Evolutionary conservation across 2,797 vertebrate genomes (phyloP).

Genomic region (Scarus forsteni): DNA sequence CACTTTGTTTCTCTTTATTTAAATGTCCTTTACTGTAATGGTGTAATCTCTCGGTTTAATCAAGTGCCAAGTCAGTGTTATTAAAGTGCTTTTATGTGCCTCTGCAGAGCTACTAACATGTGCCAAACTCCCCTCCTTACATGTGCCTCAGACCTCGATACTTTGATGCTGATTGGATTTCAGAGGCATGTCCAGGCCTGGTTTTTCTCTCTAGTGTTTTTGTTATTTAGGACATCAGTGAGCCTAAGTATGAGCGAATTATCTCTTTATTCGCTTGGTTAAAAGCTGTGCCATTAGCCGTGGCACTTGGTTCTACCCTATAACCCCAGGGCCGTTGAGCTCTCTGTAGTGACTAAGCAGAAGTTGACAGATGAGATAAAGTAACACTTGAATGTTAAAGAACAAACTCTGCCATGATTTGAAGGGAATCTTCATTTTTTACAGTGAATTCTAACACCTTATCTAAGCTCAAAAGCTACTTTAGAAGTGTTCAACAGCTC

Average conservation of each 20-base stretch:
- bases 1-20: constrained; percentile 31
- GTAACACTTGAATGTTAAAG: constrained; percentile 16
- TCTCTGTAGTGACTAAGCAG: constrained; percentile 64
- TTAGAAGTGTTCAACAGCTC: too few relatives aligned
- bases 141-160: constrained; percentile 43
- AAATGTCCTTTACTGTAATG: constrained; percentile 60
- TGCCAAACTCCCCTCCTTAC: constrained; percentile 50
- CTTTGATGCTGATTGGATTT: constrained; percentile 59
- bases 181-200: constrained; percentile 41
- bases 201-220: constrained; percentile 32
- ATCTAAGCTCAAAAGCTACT: too few relatives aligned
- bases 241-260: constrained; percentile 37
- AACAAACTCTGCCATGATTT: constrained; percentile 9
- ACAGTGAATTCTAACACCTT: too few relatives aligned
- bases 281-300: constrained; percentile 32
- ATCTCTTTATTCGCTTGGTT: constrained; percentile 36
- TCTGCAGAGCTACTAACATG: constrained; percentile 50
- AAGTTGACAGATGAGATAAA: constrained; percentile 57
- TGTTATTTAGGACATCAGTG: constrained; percentile 25
- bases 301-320: constrained; percentile 46
- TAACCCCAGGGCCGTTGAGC: constrained; percentile 53
- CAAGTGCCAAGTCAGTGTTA: constrained; percentile 51
- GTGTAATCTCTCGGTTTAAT: constrained; percentile 60
- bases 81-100: constrained; percentile 56
- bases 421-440: too few relatives aligned